These are phyloP conservation scores for Teleogryllus oceanicus DNA, from an alignment of 2,888 invertebrate genomes.

Conservation along the genomic window DNA sequence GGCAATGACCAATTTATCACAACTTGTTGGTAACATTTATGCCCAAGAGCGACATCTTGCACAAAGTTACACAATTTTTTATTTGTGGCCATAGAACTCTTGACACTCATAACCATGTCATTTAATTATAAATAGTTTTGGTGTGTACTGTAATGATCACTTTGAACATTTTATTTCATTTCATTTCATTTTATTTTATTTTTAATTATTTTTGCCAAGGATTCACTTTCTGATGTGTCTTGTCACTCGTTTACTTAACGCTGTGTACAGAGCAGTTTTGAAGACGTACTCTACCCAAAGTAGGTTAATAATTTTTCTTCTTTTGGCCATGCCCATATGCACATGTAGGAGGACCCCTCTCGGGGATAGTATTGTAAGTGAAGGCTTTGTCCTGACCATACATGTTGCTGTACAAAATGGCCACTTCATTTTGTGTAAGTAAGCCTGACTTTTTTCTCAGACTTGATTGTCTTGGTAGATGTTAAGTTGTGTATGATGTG, in stretches of 20 bases:
- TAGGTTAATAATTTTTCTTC: neutral
- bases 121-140: neutral
- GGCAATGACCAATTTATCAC: neutral
- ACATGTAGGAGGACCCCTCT: neutral
- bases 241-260: neutral
- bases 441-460: neutral
- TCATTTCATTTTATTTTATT: neutral
- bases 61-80: neutral
- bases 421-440: neutral
- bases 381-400: neutral
- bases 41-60: neutral
- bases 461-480: neutral
- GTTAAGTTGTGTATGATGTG: slow-evolving; percentile 7
- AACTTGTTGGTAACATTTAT: slow-evolving; percentile 20
- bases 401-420: neutral
- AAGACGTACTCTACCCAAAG: neutral
- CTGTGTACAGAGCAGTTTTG: neutral
- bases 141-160: neutral
- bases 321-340: neutral
- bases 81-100: slow-evolving; percentile 10
- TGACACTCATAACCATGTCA: neutral
- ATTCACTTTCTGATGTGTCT: neutral
- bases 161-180: neutral
- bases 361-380: neutral
- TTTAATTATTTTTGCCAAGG: neutral